Evolutionary conservation across 1,140 invertebrate genomes (phyloP).

Genomic region (Halesus radiatus): DNA sequence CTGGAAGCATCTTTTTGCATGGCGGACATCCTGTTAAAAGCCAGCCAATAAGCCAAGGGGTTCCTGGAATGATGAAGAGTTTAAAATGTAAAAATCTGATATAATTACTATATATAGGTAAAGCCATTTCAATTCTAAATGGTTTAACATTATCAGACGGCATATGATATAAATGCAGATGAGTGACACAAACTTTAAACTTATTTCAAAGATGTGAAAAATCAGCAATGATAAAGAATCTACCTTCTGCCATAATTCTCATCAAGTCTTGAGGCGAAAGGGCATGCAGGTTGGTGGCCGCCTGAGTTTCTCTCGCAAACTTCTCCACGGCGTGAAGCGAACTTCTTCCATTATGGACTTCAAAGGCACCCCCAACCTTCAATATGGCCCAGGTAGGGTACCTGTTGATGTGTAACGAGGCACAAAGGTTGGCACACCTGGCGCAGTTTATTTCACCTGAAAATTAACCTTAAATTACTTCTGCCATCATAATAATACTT

Average conservation of each 20-base stretch:
- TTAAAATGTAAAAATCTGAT: no score
- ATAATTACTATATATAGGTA: no score
- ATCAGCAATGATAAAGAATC: conserved; percentile 10
- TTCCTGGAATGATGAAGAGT: conserved; percentile 60
- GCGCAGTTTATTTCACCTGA: conserved; percentile 76
- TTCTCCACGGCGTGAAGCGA: conserved; percentile 77
- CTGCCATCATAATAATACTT: no score
- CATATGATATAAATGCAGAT: no score
- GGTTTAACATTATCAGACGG: no score
- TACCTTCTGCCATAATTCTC: conserved; percentile 66
- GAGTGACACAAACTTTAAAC: no score
- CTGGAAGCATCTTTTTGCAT: conserved; percentile 80
- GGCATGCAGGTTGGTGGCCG: conserved; percentile 75
- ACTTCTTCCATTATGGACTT: conserved; percentile 78
- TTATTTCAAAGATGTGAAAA: no score
- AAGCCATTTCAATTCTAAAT: no score
- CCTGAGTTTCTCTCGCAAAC: conserved; percentile 78
- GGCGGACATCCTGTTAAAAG: conserved; percentile 90
- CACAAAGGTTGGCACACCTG: conserved; percentile 70
- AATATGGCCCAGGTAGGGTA: conserved; percentile 82
- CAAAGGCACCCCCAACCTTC: conserved; percentile 79
- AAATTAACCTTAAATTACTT: conserved; percentile 40
- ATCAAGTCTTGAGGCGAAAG: conserved; percentile 75
- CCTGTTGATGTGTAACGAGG: conserved; percentile 70
- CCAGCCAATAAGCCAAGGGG: conserved; percentile 83